Evolutionary conservation across 2,888 invertebrate species (phyloP), one percentile per base, ranked within the genome.

Genomic region (Latrodectus elegans): DNA sequence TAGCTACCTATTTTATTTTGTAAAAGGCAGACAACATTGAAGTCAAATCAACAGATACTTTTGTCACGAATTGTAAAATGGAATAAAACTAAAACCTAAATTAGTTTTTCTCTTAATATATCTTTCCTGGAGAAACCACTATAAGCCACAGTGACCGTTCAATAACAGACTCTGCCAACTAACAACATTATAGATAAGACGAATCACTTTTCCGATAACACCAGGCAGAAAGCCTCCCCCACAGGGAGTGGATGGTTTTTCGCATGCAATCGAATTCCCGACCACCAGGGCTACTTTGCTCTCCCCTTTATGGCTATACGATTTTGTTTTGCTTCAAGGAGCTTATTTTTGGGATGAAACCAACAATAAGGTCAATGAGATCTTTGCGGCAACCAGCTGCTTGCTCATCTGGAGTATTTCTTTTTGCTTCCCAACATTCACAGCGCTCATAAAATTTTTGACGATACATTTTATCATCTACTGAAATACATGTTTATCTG

Each of bases 181-280:
- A 78, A 70, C 78, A 70, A 49, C 78, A 68, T 77, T 53, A 52
- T 14, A 53, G 78, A 64, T 71, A 72, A 72, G 80, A 80, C 26
- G 72, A 72, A 80, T 80, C 72, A 72, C 80, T 80, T 80, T 80
- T 80, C 80, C 72, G 60, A 80, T 80, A 72, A 12, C 72, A 38
- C 38, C 38, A 49, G 72, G 22, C 22, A 60, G 55, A 55, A 70
- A 11, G 78, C 53, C 70, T 70, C 55, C 70, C 38, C 49, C 15
- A 26, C 22, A 11, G 52, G 52, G 51, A 71, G 80, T 22, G 53
- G 55, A 15, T 15, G 77, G 77, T 68, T 53, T 53, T 68, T 77
- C 64, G 67, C 38, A 67, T 77, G 26, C 65, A 51, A 64, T 77
- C 22, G 65, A 51, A 72, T 52, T 10, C 74, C 11, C 51, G 22